Conservation (phyloP, 1,140 invertebrate genomes). For the Ceratina japonica region DNA sequence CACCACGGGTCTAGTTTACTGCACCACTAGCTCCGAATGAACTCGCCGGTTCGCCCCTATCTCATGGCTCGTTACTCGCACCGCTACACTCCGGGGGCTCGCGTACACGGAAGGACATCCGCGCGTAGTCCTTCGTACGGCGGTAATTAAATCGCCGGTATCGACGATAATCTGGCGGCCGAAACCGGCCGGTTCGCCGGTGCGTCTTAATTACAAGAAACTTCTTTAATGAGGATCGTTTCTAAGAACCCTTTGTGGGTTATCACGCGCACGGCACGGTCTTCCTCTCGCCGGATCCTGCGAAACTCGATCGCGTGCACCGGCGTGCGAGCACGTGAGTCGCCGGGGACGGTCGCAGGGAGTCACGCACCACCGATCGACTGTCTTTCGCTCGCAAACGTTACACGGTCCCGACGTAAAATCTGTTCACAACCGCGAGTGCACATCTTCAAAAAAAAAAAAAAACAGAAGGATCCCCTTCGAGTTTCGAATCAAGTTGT, state of each 20-base stretch:
- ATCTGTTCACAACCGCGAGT: neutral
- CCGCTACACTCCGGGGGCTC: neutral
- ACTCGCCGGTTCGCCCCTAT: conserved; percentile 33
- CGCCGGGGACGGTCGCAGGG: neutral
- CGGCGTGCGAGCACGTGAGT: conserved; percentile 17
- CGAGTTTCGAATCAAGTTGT: neutral
- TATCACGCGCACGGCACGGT: neutral
- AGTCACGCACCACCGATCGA: neutral
- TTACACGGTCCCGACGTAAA: neutral
- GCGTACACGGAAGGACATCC: conserved; percentile 1
- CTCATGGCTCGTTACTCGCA: conserved; percentile 32
- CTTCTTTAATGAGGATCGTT: too few relatives aligned
- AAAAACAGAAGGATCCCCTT: neutral
- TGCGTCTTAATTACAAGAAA: too few relatives aligned
- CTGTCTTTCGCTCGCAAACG: neutral
- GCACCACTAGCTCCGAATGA: conserved; percentile 37
- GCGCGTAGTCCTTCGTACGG: neutral
- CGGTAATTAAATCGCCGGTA: conserved; percentile 23
- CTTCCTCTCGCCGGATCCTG: neutral
- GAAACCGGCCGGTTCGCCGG: neutral
- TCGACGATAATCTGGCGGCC: conserved; percentile 19
- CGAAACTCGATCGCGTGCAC: neutral
- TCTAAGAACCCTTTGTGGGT: too few relatives aligned
- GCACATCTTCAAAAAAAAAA: neutral
- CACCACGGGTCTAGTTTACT: conserved; percentile 32